These are phyloP conservation scores for Apotomis capreana DNA, from an alignment of 2,888 invertebrate genomes.

Conservation along the genomic window DNA sequence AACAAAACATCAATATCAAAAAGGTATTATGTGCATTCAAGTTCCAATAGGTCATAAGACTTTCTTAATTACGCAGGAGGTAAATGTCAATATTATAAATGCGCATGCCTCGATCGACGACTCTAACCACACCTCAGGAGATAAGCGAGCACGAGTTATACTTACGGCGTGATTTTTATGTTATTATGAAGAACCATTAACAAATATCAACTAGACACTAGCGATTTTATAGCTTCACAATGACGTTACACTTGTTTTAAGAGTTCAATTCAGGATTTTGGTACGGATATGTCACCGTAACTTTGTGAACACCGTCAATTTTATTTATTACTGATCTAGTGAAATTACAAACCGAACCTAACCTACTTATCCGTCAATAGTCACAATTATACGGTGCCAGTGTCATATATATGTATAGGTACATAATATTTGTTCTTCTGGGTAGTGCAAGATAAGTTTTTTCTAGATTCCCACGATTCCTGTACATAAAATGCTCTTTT, in stretches of 20 bases:
- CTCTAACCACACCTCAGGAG: conserved; percentile 13
- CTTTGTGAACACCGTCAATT: too few species aligned
- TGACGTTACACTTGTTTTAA: too few species aligned
- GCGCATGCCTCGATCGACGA: conserved; percentile 11
- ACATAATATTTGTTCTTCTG: too few species aligned
- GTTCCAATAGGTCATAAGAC: neutral
- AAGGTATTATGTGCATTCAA: neutral
- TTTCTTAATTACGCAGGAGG: neutral
- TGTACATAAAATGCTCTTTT: neutral
- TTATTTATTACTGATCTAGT: too few species aligned
- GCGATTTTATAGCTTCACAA: too few species aligned
- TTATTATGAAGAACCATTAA: neutral
- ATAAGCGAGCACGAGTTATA: conserved; percentile 25
- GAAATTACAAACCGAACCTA: too few species aligned
- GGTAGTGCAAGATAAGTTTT: neutral
- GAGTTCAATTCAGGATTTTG: too few species aligned
- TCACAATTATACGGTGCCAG: too few species aligned
- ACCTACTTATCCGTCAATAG: too few species aligned
- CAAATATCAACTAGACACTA: neutral
- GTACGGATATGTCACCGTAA: too few species aligned
- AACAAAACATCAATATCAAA: neutral
- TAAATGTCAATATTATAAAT: conserved; percentile 36
- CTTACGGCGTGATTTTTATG: neutral
- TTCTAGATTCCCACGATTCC: neutral
- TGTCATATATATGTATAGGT: too few species aligned